A percentile compares a stretch with the other conserved stretches of the same genome.
Conservation (phyloP, 2,113 vertebrate species). For the Uria lomvia region DNA sequence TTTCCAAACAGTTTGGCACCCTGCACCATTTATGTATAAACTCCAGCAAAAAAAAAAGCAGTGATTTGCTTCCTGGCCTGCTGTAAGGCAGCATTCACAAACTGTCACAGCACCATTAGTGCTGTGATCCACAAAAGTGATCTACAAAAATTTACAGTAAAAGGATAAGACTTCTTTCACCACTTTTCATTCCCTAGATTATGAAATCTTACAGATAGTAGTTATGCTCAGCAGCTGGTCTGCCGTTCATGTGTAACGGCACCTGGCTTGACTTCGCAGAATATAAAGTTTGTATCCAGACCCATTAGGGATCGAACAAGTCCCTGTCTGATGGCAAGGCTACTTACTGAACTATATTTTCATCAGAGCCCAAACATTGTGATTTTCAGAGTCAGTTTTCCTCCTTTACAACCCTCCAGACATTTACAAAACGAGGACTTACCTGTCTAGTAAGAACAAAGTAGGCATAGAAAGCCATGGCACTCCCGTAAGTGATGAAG, state of each 20-base stretch:
- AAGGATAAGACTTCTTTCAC: not conserved
- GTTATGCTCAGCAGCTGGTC: not conserved
- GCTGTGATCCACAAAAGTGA: not conserved
- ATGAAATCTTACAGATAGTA: not conserved
- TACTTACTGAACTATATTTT: not conserved
- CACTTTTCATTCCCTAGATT: not conserved
- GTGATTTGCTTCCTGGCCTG: not conserved
- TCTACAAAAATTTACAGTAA: not conserved
- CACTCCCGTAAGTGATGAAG: conserved; percentile 89
- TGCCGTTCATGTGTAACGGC: not conserved
- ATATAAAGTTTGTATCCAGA: not conserved
- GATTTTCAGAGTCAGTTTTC: not conserved
- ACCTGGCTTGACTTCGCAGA: not conserved
- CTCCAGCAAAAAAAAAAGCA: not conserved
- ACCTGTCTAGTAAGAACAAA: conserved; percentile 90
- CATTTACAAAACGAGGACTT: not conserved
- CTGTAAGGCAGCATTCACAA: not conserved
- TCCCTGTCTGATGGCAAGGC: not conserved
- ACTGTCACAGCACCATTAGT: not conserved
- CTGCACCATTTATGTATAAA: not conserved
- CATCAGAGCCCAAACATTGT: not conserved
- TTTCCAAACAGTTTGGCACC: not conserved
- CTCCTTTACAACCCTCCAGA: not conserved
- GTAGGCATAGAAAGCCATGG: conserved; percentile 88
- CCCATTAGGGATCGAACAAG: not conserved